phyloP scores from a whole-genome alignment of 1,140 invertebrate species.

The Psix sp. region DNA sequence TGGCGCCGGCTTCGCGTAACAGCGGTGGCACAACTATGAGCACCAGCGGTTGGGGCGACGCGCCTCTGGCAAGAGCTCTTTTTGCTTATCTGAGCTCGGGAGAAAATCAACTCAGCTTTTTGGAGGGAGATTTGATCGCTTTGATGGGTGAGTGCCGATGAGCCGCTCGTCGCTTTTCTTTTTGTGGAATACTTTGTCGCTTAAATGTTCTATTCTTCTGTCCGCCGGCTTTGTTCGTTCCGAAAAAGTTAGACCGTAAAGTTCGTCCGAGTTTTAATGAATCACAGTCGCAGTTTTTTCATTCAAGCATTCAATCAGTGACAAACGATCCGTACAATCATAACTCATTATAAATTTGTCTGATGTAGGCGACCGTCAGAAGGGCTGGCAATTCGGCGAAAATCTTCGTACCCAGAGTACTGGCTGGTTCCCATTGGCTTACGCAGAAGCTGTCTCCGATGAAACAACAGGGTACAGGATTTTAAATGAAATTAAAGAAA shows the following conservation, averaged over 20 bases:
- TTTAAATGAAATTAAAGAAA: too few species aligned
- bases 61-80: conserved; percentile 86
- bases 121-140: conserved; percentile 92
- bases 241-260: conserved; percentile 25
- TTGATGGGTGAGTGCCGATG: conserved; percentile 82
- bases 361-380: conserved; percentile 85
- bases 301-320: not conserved
- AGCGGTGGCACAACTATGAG: conserved; percentile 73
- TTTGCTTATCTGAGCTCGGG: conserved; percentile 93
- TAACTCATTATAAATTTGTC: conserved; percentile 27
- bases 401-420: conserved; percentile 91
- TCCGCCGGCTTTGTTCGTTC: conserved; percentile 10
- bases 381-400: conserved; percentile 97
- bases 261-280: conserved; percentile 30
- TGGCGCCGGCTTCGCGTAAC: conserved; percentile 81
- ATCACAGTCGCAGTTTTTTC: conserved; percentile 9
- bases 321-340: conserved; percentile 9
- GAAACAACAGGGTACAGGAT: conserved; percentile 79
- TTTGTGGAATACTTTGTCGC: conserved; percentile 41
- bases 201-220: conserved; percentile 36
- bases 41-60: conserved; percentile 67
- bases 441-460: conserved; percentile 86
- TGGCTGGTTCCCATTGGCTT: conserved; percentile 96
- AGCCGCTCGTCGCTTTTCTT: conserved; percentile 35
- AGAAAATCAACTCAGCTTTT: conserved; percentile 94